Conservation (phyloP, 2,888 invertebrate genomes). For the Cylloceria caligata region DNA sequence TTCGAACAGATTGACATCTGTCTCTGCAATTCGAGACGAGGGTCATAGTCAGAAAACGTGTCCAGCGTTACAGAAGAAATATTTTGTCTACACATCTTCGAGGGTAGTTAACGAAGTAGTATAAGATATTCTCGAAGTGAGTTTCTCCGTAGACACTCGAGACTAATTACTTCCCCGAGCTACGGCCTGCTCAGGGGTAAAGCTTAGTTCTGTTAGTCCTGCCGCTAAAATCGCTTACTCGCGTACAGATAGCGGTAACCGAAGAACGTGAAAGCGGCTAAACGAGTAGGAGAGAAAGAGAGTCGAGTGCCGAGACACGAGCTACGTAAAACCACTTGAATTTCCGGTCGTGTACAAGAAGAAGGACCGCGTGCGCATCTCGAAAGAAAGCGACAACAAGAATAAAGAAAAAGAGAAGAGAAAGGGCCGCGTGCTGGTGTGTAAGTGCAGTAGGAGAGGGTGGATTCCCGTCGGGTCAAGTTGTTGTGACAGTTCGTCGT, state of each 20-base stretch:
- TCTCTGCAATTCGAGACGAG: conserved; percentile 27
- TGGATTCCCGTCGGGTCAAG: conserved; percentile 70
- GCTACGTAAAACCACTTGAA: conserved; percentile 56
- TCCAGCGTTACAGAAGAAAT: conserved; percentile 28
- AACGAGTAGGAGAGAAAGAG: conserved; percentile 6
- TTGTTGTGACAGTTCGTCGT: conserved; percentile 82
- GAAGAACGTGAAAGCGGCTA: conserved; percentile 24
- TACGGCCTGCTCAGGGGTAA: not conserved
- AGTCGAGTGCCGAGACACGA: conserved; percentile 31
- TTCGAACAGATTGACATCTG: conserved; percentile 11
- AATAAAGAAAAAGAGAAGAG: conserved; percentile 29
- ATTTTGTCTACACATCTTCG: conserved; percentile 20
- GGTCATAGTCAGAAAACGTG: not conserved
- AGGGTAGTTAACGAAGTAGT: conserved; percentile 46
- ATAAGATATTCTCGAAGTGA: conserved; percentile 39
- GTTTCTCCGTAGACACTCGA: conserved; percentile 54
- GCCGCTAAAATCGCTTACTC: not conserved
- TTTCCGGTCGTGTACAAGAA: conserved; percentile 43
- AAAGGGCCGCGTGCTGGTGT: conserved; percentile 53
- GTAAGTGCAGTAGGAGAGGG: conserved; percentile 60
- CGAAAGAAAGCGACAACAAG: conserved; percentile 24
- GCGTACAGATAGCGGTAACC: conserved; percentile 25
- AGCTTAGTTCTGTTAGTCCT: conserved; percentile 7
- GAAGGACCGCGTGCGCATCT: conserved; percentile 11
- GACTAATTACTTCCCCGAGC: conserved; percentile 65